Evolutionary conservation across 2,888 invertebrate genomes (phyloP), one percentile per base, ranked within the genome.

Genomic region (Eudemis profundana): DNA sequence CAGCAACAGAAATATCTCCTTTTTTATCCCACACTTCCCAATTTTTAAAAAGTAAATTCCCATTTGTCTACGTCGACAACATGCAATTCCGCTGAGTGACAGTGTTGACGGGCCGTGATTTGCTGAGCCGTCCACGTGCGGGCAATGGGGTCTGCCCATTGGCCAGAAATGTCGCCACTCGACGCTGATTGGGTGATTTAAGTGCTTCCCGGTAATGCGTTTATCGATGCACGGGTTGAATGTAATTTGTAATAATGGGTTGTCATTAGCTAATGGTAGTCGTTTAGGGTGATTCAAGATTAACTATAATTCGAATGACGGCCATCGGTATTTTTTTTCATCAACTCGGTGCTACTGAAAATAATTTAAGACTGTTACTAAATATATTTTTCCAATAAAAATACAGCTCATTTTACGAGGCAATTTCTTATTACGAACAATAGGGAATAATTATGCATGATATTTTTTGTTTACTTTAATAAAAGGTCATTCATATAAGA

Each of bases 151-250:
- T n/a, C 44, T 19, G 36, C 57, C 49, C 69, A 69, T 70, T 73
- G 71, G 71, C 56, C 59, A 66, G 63, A 61, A 56, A 66, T 69
- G 69, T 69, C 63, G 59, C 49, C 71, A 70, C 71, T 71, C 67
- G 50, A 60, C 67, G 49, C 56, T 72, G 68, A 72, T 70, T 70
- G 71, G 72, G 60, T 54, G 68, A 60, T 65, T 66, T 66, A 36
- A 59, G 59, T 46, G 62, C 46, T 40, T 14, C 60, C 49, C 19
- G n/a, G 46, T 54, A 23, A 42, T 40, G 44, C 23, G 42, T 61
- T n/a, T 51, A 33, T 29, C 14, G 23, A 27, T 38, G 44, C 44
- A 36, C 17, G 33, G 29, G 12, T 42, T 51, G 51, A 42, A 61
- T 42, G 19, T 49, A 38, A 61, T 42, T 42, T 54, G 36, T 61